Base-by-base conservation (phyloP, 2,888 invertebrate species). In the Hydropsyche betteni region DNA sequence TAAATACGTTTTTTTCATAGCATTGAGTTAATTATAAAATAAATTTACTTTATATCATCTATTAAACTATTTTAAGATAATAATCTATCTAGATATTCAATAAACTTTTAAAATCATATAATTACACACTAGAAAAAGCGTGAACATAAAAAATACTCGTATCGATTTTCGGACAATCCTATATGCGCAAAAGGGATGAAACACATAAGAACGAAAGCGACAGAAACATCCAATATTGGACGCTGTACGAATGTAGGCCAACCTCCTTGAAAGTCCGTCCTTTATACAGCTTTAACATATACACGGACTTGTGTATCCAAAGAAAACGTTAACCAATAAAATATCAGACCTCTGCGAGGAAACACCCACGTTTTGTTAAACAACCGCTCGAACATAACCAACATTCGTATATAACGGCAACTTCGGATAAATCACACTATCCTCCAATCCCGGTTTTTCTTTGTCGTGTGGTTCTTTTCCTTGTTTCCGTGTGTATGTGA, bases 301-400 rank as follows among this genome's bases (percentile, higher is more conserved):
- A 72, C 61, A 55, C 36, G 33, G n/a, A 55, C 70, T 69, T 77
- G 72, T 61, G 75, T 77, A 72, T 58, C 68, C 69, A 73, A 73
- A 76, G 72, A 71, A 78, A 78, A 64, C 71, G 68, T 64, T 78
- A 78, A 78, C 78, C 78, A 78, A 78, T 78, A 78, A 78, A 78
- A 78, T 73, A 78, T 61, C 74, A 76, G 78, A 75, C 74, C 72
- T 78, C 55, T 53, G n/a, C 61, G 52, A 16, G 61, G 58, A 75
- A 75, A 74, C 76, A 78, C 78, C 78, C 78, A 72, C 78, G 64
- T 74, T 70, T 68, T 78, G 73, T 74, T 78, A 70, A 78, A 76
- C 73, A 78, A 78, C 73, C 73, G 33, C 68, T 34, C 33, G 44
- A 14, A 16, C 53, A 53, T 14, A 53, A 2, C n/a, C 53, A 6